These are phyloP conservation scores for Nicator chloris DNA, from an alignment of 2,113 vertebrate genomes.

Conservation along the genomic window DNA sequence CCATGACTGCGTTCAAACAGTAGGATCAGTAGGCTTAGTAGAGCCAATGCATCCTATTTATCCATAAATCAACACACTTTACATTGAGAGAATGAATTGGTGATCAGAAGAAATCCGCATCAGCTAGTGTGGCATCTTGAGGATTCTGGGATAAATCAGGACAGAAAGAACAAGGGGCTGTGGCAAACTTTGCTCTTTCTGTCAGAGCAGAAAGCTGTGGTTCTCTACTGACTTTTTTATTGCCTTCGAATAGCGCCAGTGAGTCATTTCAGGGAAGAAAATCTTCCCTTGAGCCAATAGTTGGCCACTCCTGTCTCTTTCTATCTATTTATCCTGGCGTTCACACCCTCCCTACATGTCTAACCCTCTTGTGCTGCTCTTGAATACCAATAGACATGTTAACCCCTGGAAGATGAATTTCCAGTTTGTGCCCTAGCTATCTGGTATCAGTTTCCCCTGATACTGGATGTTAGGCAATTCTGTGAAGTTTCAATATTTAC, in stretches of 20 bases:
- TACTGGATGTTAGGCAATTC: not conserved
- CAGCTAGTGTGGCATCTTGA: not conserved
- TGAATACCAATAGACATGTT: not conserved
- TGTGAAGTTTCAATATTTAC: not conserved
- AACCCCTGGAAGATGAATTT: not conserved
- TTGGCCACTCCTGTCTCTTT: not conserved
- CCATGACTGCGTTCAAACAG: not conserved
- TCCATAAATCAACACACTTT: not conserved
- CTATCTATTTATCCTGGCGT: not conserved
- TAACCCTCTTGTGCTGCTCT: not conserved
- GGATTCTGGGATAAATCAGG: not conserved
- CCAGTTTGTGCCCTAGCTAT: not conserved
- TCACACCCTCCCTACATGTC: not conserved
- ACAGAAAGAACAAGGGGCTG: not conserved
- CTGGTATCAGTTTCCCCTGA: not conserved
- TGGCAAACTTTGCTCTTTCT: not conserved
- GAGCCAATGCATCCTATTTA: not conserved
- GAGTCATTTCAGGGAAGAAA: not conserved
- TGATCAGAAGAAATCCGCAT: not conserved
- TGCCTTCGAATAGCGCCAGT: not conserved
- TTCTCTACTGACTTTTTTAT: not conserved
- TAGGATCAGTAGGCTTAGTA: not conserved
- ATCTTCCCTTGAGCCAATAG: not conserved
- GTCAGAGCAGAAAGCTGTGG: not conserved
- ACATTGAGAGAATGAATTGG: not conserved